phyloP scores from a whole-genome alignment of 2,113 vertebrate species.

The Excalfactoria chinensis region DNA sequence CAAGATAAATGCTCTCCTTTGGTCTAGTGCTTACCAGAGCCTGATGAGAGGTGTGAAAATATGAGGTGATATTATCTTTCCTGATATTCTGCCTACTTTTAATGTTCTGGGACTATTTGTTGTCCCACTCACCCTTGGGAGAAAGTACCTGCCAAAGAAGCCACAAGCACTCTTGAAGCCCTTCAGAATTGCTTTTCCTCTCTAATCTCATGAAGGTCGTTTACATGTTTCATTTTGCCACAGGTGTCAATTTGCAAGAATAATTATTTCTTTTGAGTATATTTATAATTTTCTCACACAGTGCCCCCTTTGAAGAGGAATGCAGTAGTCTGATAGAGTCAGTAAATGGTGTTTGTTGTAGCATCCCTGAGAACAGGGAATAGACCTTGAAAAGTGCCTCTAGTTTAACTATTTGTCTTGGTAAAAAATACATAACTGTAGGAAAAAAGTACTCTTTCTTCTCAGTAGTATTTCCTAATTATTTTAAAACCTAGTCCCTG shows the following conservation, averaged over 20 bases:
- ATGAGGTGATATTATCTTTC: neutral
- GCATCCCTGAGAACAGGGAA: neutral
- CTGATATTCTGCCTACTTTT: neutral
- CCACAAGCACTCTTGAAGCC: neutral
- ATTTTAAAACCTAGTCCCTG: neutral
- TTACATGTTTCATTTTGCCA: neutral
- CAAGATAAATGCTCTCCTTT: neutral
- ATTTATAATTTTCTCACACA: neutral
- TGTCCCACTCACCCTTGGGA: neutral
- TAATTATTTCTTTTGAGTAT: neutral
- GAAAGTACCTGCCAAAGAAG: neutral
- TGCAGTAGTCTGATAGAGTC: neutral
- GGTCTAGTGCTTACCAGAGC: neutral
- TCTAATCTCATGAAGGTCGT: neutral
- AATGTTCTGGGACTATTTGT: neutral
- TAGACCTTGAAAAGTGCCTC: neutral
- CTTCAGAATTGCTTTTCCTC: neutral
- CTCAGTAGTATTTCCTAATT: neutral
- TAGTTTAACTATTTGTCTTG: neutral
- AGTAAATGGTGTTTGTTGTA: fast-evolving
- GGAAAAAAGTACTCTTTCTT: neutral
- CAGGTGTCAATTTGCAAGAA: neutral
- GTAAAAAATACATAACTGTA: neutral
- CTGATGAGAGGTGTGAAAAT: neutral
- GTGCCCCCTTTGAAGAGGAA: neutral